Base-by-base conservation (phyloP, 2,888 invertebrate genomes). In the Agelastica alni region DNA sequence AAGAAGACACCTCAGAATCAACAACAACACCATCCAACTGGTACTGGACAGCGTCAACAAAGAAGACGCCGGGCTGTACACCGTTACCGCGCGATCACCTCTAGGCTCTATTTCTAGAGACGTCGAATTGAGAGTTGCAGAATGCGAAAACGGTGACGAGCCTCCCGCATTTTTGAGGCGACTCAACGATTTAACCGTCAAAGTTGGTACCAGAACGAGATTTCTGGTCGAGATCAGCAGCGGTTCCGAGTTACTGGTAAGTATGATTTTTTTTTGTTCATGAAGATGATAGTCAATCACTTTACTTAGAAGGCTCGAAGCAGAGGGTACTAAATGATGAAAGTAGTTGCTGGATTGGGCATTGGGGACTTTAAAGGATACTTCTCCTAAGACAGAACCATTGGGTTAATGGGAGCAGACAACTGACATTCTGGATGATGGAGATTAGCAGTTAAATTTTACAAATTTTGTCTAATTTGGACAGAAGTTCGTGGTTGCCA, bases 151-250 rank as follows among this genome's bases (percentile, higher is more conserved):
- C 13, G 85, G 86, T 44, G 88, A 88, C 57, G 86, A 87, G 75
- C 88, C 89, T 6, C 95, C 96, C 16, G 81, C 86, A 62, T 94
- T 96, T 78, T 80, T 93, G 58, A 83, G 94, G 57, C 83, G 92
- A 59, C 84, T 95, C 46, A 88, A 87, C 70, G 93, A 95, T 77
- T 84, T 93, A 47, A 87, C 90, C 9, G 93, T 92, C 56, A 93
- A 94, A 80, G 93, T 95, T 70, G 94, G 94, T 70, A 91, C 92
- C 34, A 82, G 93, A 69, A 89, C 91, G 1, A 81, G 93, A 65
- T 87, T 93, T 70, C 82, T 93, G 41, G 90, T 92, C 41, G 93
- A 93, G 78, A 88, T 93, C 60, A 81, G 86, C 71, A 91, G 89
- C 77, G 64, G 68, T 59, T 83, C 87, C 43, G 65, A 69, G 36